These are phyloP conservation scores for Phylloscopus whistleri DNA, from an alignment of 2,113 vertebrate species.

Conservation along the genomic window DNA sequence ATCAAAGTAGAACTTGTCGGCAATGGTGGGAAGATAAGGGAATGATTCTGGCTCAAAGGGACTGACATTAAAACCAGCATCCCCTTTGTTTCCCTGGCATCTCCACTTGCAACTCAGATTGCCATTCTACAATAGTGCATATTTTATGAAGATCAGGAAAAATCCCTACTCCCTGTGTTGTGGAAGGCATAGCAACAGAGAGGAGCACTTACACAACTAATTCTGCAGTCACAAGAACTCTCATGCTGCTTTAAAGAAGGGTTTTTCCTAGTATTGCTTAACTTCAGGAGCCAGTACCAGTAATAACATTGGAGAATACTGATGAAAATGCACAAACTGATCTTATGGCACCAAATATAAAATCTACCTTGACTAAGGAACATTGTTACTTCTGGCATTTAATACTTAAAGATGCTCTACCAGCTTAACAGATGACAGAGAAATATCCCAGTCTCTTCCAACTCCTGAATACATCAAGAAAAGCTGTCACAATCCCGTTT, in stretches of 20 bases:
- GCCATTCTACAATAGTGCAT: not conserved
- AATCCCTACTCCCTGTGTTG: not conserved
- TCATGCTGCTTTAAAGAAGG: not conserved
- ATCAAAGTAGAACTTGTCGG: not conserved
- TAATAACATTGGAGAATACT: not conserved
- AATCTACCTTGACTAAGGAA: not conserved
- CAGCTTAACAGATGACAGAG: not conserved
- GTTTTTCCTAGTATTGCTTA: not conserved
- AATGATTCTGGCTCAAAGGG: not conserved
- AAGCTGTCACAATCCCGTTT: not conserved
- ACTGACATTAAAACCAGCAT: not conserved
- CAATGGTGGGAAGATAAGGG: not conserved
- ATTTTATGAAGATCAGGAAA: not conserved
- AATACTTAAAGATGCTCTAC: not conserved
- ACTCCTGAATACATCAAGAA: not conserved
- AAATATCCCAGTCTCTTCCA: not conserved
- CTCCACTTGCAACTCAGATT: not conserved
- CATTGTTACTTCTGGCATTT: not conserved
- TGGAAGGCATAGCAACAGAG: not conserved
- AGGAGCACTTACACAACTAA: not conserved
- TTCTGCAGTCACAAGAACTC: not conserved
- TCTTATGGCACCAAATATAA: not conserved
- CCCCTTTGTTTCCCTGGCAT: not conserved
- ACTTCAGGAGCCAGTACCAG: not conserved
- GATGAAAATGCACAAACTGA: not conserved